phyloP scores from a whole-genome alignment of 1,140 invertebrate species.

The Ptiloglossa arizonensis region DNA sequence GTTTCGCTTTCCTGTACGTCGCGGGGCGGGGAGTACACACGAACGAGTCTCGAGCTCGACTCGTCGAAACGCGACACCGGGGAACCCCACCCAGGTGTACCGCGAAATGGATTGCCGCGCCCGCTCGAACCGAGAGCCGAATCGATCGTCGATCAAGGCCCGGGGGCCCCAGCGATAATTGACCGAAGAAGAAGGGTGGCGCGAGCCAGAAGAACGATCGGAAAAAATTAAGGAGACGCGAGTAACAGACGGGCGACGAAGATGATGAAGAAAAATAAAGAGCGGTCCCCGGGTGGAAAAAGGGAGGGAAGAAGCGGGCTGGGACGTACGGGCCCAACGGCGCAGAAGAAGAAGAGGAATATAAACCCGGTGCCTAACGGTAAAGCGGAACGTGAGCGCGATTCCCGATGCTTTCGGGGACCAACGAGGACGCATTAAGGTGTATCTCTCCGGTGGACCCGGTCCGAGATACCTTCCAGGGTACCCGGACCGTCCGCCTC shows the following conservation, averaged over 20 bases:
- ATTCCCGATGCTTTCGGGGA: slow-evolving; percentile 44
- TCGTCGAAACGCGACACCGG: slow-evolving; percentile 13
- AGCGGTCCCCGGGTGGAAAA: slow-evolving; percentile 22
- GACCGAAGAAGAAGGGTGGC: slow-evolving; percentile 29
- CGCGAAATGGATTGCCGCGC: slow-evolving; percentile 47
- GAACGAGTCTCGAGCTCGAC: no score
- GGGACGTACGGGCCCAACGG: background rate
- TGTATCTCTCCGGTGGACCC: slow-evolving; percentile 28
- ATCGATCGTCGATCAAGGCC: slow-evolving; percentile 50
- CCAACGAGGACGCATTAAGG: slow-evolving; percentile 25
- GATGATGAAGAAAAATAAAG: slow-evolving; percentile 53
- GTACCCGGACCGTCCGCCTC: background rate
- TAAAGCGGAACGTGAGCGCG: slow-evolving; percentile 63
- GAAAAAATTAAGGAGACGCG: slow-evolving; percentile 52
- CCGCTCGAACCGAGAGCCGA: slow-evolving; percentile 36
- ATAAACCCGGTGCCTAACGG: slow-evolving; percentile 60
- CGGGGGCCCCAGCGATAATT: slow-evolving; percentile 39
- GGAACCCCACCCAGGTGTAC: slow-evolving; percentile 44
- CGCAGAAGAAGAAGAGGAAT: slow-evolving; percentile 52
- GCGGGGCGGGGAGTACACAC: background rate
- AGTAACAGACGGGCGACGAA: slow-evolving; percentile 25
- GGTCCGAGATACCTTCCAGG: slow-evolving; percentile 38
- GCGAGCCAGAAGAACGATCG: slow-evolving; percentile 4
- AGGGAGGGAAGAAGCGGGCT: slow-evolving; percentile 8
- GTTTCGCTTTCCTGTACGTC: background rate